A percentile compares a stretch with the other conserved stretches of the same genome.
Conservation (phyloP, 2,113 vertebrate species). For the Tricholaema leucomelas region DNA sequence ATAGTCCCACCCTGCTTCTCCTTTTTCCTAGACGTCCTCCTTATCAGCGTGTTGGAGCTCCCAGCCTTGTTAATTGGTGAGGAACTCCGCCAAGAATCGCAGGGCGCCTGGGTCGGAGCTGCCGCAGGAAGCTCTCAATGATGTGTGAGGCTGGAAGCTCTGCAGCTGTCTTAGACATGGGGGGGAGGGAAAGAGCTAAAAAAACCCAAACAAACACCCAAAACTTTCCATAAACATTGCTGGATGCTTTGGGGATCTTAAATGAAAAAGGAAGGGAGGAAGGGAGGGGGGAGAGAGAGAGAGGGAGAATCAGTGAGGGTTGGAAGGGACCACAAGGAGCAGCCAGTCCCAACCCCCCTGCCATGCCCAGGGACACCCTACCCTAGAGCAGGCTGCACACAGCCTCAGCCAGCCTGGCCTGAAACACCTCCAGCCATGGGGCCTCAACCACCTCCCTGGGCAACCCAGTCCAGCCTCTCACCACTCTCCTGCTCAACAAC, state of each 20-base stretch:
- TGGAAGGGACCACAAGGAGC: too few species aligned
- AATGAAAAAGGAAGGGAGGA: not conserved
- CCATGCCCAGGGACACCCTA: too few species aligned
- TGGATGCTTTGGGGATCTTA: not conserved
- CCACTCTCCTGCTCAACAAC: too few species aligned
- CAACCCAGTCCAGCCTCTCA: too few species aligned
- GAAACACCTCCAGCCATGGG: too few species aligned
- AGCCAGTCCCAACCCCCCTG: too few species aligned
- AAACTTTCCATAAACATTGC: not conserved
- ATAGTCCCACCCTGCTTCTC: not conserved
- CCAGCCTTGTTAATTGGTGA: rapidly evolving
- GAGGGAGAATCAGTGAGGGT: not conserved
- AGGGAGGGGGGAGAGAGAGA: not conserved
- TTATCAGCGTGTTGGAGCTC: not conserved
- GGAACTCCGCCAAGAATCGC: not conserved
- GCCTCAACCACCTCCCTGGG: too few species aligned
- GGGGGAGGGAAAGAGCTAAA: too few species aligned
- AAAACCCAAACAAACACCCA: not conserved
- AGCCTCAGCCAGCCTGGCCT: too few species aligned
- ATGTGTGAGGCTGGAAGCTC: not conserved
- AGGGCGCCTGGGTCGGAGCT: not conserved
- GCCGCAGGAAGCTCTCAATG: not conserved
- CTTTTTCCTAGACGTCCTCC: not conserved
- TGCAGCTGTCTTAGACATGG: not conserved
- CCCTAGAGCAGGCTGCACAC: too few species aligned